Conservation (phyloP, 2,113 vertebrate species). For the Chrysochloris asiatica region DNA sequence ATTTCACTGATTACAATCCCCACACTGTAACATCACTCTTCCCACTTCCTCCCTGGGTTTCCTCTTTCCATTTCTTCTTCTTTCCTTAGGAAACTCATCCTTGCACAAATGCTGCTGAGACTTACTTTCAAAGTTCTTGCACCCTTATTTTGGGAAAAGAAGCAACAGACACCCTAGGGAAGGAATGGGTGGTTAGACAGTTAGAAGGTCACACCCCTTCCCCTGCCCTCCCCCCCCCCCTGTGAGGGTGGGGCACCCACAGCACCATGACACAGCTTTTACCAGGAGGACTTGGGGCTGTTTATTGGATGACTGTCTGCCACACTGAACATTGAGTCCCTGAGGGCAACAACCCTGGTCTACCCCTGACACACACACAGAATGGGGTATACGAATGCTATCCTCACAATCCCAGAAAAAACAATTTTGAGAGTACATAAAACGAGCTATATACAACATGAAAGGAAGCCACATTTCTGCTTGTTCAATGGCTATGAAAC, state of each 20-base stretch:
- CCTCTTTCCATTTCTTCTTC: too few relatives aligned
- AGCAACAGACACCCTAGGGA: too few relatives aligned
- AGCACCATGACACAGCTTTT: not conserved
- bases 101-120: too few relatives aligned
- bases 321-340: accelerated
- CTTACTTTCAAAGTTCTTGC: not conserved
- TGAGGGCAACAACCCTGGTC: not conserved
- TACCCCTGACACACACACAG: not conserved
- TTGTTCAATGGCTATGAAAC: not conserved
- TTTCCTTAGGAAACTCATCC: too few relatives aligned
- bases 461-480: accelerated
- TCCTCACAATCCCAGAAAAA: too few relatives aligned
- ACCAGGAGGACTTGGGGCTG: not conserved
- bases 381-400: accelerated
- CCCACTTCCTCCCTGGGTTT: too few relatives aligned
- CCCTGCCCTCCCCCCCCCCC: not conserved
- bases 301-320: not conserved
- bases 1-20: too few relatives aligned
- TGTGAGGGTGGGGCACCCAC: not conserved
- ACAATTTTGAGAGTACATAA: not conserved
- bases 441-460: accelerated
- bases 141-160: accelerated
- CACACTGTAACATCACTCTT: too few relatives aligned
- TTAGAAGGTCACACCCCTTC: not conserved
- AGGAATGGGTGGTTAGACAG: not conserved